phyloP scores from a whole-genome alignment of 2,113 vertebrate genomes.

The Pollimyrus isidori region DNA sequence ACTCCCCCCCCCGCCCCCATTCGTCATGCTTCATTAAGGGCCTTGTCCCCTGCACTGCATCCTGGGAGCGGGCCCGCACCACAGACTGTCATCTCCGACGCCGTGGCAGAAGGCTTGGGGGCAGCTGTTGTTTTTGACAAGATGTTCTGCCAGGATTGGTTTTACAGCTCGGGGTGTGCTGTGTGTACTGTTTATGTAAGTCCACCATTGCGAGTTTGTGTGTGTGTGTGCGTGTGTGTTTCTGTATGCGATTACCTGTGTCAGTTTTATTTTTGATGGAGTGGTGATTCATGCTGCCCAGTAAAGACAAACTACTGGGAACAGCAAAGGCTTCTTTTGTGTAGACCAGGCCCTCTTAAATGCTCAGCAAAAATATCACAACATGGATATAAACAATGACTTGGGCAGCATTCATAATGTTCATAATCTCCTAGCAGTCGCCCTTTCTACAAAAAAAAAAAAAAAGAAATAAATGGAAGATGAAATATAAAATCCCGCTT shows the following conservation, averaged over 20 bases:
- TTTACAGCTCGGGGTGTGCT: slow-evolving; percentile 19
- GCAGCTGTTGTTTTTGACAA: slow-evolving; percentile 30
- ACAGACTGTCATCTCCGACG: background rate
- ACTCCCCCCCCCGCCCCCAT: background rate
- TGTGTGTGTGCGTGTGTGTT: background rate
- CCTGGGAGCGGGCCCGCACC: slow-evolving; percentile 2
- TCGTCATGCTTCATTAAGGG: slow-evolving; percentile 14
- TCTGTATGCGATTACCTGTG: background rate
- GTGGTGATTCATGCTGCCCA: slow-evolving; percentile 19
- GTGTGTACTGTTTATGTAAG: slow-evolving; percentile 12
- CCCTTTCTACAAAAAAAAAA: background rate
- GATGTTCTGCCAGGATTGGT: slow-evolving; percentile 19
- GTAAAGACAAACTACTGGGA: background rate
- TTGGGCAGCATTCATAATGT: slow-evolving; percentile 20
- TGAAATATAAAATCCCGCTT: background rate
- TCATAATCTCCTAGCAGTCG: slow-evolving; percentile 11
- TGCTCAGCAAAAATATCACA: background rate
- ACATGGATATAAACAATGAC: background rate
- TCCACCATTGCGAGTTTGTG: slow-evolving; percentile 1
- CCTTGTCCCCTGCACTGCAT: slow-evolving; percentile 1
- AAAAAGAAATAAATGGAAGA: background rate
- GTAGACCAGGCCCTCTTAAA: background rate
- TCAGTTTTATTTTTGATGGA: slow-evolving; percentile 15
- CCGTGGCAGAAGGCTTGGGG: slow-evolving; percentile 4
- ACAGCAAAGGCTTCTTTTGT: slow-evolving; percentile 25